Percentiles rank a stretch among this genome's conserved stretches.
phyloP scores from a whole-genome alignment of 2,113 vertebrate species.

The Blennius ocellaris region DNA sequence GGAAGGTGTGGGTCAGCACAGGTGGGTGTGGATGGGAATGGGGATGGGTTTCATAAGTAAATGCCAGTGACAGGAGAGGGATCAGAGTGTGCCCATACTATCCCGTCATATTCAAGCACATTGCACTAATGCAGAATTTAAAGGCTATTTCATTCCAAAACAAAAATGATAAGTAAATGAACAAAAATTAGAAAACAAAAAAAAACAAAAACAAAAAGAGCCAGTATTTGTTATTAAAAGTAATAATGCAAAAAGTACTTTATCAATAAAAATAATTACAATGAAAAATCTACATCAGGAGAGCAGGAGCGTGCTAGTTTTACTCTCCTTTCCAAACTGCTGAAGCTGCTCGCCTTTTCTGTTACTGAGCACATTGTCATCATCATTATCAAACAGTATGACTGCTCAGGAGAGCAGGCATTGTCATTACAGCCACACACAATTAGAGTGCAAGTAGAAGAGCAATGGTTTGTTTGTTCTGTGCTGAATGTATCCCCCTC shows the following conservation, averaged over 20 bases:
- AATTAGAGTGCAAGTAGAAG: constrained; percentile 82
- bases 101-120: constrained; percentile 78
- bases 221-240: constrained; percentile 44
- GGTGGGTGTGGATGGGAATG: constrained; percentile 72
- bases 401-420: constrained; percentile 75
- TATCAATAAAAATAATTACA: constrained; percentile 39
- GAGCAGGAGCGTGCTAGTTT: constrained; percentile 70
- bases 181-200: constrained; percentile 27
- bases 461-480: constrained; percentile 86
- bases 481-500: constrained; percentile 81
- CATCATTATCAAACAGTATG: constrained; percentile 81
- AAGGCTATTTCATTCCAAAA: constrained; percentile 75
- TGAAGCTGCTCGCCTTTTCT: constrained; percentile 69
- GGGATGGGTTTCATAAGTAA: constrained; percentile 84
- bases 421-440: constrained; percentile 83
- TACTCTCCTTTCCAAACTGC: constrained; percentile 71
- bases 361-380: constrained; percentile 78
- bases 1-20: constrained; percentile 74
- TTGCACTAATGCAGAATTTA: constrained; percentile 73
- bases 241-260: constrained; percentile 41
- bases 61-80: constrained; percentile 85
- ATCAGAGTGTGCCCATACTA: constrained; percentile 74
- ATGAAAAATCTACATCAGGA: constrained; percentile 67
- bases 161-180: neutral
- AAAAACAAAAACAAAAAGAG: constrained; percentile 44